Percentiles rank a stretch among this genome's conserved stretches.
Conservation (phyloP, 2,797 vertebrate species). For the Gobio occitaniae region DNA sequence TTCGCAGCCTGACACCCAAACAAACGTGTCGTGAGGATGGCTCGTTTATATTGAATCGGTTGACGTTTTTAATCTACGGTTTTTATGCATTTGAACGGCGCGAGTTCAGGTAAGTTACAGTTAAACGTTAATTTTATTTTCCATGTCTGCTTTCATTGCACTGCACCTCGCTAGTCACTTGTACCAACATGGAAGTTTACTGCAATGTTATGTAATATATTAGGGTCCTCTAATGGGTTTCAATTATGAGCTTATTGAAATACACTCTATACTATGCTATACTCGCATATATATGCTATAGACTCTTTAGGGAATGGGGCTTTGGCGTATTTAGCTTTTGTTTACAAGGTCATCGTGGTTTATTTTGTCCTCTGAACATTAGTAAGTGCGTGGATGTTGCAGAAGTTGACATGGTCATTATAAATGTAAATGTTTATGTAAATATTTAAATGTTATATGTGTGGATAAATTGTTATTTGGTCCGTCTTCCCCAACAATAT, state of each 20-base stretch:
- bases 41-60: not conserved
- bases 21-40: not conserved
- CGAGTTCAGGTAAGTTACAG: constrained; percentile 7
- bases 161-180: not conserved
- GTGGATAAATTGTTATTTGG: too few species aligned
- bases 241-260: not conserved
- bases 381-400: not conserved
- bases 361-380: not conserved
- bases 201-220: constrained; percentile 32
- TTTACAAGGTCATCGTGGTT: constrained; percentile 29
- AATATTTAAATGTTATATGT: not conserved
- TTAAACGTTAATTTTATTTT: not conserved
- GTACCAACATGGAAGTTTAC: constrained; percentile 8
- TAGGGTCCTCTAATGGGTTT: not conserved
- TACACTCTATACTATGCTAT: not conserved
- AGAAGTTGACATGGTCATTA: not conserved
- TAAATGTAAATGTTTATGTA: not conserved
- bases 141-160: not conserved
- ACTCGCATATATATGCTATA: not conserved
- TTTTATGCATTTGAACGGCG: not conserved
- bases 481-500: not conserved
- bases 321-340: not conserved
- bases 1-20: not conserved
- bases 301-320: not conserved
- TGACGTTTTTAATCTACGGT: constrained; percentile 12